Evolutionary conservation across 2,113 vertebrate species (phyloP).

Genomic region (Notarius lentiginosus): DNA sequence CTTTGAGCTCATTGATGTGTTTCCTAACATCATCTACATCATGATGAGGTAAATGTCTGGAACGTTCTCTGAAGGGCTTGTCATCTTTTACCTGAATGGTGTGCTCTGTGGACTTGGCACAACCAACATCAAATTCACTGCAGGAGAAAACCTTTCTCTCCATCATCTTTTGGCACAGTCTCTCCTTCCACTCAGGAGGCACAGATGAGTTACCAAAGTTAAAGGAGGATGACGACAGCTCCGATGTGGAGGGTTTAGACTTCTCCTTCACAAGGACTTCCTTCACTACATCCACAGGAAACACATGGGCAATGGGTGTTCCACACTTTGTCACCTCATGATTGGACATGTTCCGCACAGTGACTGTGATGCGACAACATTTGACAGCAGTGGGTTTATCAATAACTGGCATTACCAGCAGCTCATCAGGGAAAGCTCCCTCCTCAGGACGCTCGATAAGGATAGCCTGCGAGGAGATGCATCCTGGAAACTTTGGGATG

Average conservation of each 20-base stretch:
- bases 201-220: slow-evolving; percentile 7
- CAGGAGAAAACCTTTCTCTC: slow-evolving; percentile 36
- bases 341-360: slow-evolving; percentile 19
- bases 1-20: no score
- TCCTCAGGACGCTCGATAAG: slow-evolving; percentile 27
- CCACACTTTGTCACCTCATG: slow-evolving; percentile 25
- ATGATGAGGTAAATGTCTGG: no score
- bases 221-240: not conserved
- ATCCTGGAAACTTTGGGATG: slow-evolving; percentile 25
- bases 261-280: not conserved
- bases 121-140: slow-evolving; percentile 43
- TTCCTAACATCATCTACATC: no score
- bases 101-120: slow-evolving; percentile 1
- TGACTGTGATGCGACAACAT: not conserved
- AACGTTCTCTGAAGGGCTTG: no score
- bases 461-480: not conserved
- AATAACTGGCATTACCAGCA: not conserved
- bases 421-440: not conserved
- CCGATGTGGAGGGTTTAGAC: not conserved
- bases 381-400: not conserved
- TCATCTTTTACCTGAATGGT: not conserved
- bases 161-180: slow-evolving; percentile 26
- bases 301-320: slow-evolving; percentile 36
- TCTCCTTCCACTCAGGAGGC: slow-evolving; percentile 26
- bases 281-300: not conserved